Percentiles rank a stretch among this genome's conserved stretches.
These are phyloP conservation scores for Microctenopoma steveboyesi DNA, from an alignment of 2,797 vertebrate species.

Conservation along the genomic window DNA sequence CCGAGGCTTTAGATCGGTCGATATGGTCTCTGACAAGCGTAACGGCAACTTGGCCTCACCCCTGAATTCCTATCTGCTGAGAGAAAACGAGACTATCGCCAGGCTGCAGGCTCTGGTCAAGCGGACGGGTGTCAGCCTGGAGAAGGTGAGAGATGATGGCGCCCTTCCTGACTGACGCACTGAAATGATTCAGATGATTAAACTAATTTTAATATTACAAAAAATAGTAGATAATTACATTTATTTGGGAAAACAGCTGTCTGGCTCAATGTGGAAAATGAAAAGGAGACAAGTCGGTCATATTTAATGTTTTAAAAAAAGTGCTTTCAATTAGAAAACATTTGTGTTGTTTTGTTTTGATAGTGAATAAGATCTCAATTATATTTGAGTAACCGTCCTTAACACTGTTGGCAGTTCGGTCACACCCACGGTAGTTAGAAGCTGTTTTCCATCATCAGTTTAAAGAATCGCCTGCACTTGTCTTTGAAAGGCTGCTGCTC, in stretches of 20 bases:
- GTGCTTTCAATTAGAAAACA: too few species aligned
- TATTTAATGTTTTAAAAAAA: too few species aligned
- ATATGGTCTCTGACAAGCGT: constrained; percentile 93
- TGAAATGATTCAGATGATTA: too few species aligned
- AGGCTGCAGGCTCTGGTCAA: constrained; percentile 96
- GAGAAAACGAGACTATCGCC: constrained; percentile 97
- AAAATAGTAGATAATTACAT: too few species aligned
- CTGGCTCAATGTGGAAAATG: too few species aligned
- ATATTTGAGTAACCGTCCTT: neutral
- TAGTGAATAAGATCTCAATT: too few species aligned
- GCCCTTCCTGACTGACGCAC: too few species aligned
- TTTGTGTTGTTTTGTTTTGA: too few species aligned
- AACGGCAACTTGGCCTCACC: constrained; percentile 95
- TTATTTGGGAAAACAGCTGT: too few species aligned
- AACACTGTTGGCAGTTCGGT: neutral
- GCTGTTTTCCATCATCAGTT: neutral
- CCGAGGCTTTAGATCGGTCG: constrained; percentile 86
- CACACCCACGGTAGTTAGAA: neutral
- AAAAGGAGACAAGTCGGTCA: too few species aligned
- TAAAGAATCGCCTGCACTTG: neutral
- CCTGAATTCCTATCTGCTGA: constrained; percentile 92
- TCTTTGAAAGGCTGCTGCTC: constrained; percentile 4
- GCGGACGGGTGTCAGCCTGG: constrained; percentile 96
- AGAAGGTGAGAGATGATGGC: constrained; percentile 85
- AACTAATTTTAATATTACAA: too few species aligned